Evolutionary conservation across 2,888 invertebrate genomes (phyloP).

Genomic region (Homarus gammarus): DNA sequence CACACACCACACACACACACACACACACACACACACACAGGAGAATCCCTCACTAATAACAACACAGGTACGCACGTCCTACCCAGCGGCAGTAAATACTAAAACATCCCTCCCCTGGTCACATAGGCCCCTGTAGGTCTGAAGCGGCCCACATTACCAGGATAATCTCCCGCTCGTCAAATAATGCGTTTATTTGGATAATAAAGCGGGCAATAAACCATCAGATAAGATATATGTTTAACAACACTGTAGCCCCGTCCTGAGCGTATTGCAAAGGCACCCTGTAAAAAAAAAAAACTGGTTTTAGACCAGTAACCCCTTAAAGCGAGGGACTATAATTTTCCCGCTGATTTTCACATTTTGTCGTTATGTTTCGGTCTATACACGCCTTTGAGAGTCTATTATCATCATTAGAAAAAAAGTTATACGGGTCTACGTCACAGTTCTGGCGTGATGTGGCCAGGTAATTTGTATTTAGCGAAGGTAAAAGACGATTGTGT

Average conservation of each 20-base stretch:
- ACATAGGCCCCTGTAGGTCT: background rate
- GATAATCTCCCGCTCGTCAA: conserved; percentile 34
- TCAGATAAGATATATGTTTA: conserved; percentile 49
- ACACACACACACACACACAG: too few relatives aligned
- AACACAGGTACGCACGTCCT: too few relatives aligned
- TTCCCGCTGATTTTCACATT: background rate
- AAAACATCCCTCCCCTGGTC: too few relatives aligned
- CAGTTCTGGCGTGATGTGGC: too few relatives aligned
- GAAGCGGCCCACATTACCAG: conserved; percentile 9
- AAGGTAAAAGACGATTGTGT: too few relatives aligned
- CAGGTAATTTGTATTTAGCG: too few relatives aligned
- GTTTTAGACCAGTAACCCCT: conserved; percentile 42
- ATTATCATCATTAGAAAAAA: too few relatives aligned
- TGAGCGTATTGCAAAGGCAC: conserved; percentile 26
- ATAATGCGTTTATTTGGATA: conserved; percentile 55
- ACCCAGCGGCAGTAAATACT: too few relatives aligned
- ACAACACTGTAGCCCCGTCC: conserved; percentile 40
- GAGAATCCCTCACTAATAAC: too few relatives aligned
- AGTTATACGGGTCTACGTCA: too few relatives aligned
- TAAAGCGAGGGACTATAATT: background rate
- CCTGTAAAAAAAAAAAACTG: conserved; percentile 40
- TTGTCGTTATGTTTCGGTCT: background rate
- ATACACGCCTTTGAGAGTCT: background rate
- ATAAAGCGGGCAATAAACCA: conserved; percentile 48
- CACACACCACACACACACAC: too few relatives aligned